These are phyloP conservation scores for Acronicta alni DNA, from an alignment of 2,888 invertebrate species.

Conservation along the genomic window DNA sequence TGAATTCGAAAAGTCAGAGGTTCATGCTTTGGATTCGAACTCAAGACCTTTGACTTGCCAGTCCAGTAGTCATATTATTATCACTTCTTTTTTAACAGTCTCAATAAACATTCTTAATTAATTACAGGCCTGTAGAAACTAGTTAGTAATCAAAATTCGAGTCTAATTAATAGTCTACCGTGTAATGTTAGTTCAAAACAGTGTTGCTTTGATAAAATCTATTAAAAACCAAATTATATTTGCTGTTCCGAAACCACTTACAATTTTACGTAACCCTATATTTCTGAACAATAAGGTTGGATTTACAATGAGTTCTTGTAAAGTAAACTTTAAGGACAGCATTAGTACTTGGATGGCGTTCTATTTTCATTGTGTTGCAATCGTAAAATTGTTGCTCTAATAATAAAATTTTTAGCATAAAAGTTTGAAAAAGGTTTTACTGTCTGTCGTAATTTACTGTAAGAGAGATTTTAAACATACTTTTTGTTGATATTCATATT, in stretches of 20 bases:
- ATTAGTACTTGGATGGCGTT: conserved; percentile 17
- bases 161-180: conserved; percentile 58
- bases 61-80: too few species aligned
- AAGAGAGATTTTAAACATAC: conserved; percentile 32
- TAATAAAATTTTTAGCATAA: conserved; percentile 52
- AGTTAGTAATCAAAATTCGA: conserved; percentile 49
- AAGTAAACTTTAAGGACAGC: conserved; percentile 7
- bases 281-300: background rate
- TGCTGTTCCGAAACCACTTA: conserved; percentile 9
- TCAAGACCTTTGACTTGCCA: too few species aligned
- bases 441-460: conserved; percentile 45
- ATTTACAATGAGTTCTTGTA: conserved; percentile 2
- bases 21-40: too few species aligned
- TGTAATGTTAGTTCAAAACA: conserved; percentile 54
- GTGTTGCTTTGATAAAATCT: conserved; percentile 64
- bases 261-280: conserved; percentile 1
- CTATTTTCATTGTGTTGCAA: conserved; percentile 50
- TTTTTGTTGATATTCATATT: conserved; percentile 9
- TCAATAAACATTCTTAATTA: conserved; percentile 21
- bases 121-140: conserved; percentile 38
- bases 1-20: too few species aligned
- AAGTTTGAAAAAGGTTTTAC: conserved; percentile 45
- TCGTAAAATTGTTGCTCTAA: conserved; percentile 57
- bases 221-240: conserved; percentile 33
- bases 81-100: conserved; percentile 1